Percentiles rank a stretch among this genome's conserved stretches.
phyloP scores from a whole-genome alignment of 2,888 invertebrate species.

The Cheilosia impressa region DNA sequence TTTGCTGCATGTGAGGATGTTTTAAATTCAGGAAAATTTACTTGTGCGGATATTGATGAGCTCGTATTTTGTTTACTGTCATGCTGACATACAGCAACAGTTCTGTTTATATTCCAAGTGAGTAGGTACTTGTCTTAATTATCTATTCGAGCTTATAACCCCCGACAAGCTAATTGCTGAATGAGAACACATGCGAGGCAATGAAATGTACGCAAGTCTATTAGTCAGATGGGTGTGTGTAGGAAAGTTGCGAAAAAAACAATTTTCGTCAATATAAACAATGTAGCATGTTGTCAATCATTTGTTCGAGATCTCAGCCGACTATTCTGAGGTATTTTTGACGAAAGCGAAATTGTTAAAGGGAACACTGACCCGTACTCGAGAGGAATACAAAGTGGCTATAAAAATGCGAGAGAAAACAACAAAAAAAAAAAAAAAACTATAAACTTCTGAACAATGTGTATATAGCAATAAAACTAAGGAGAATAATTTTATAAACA shows the following conservation, averaged over 20 bases:
- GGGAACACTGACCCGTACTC: constrained; percentile 39
- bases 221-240: not conserved
- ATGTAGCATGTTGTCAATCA: not conserved
- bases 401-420: constrained; percentile 1
- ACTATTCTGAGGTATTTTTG: not conserved
- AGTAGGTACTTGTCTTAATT: constrained; percentile 16
- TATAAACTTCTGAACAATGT: not conserved
- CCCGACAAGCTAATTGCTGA: constrained; percentile 2
- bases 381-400: constrained; percentile 25
- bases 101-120: not conserved
- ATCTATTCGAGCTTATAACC: not conserved
- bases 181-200: not conserved
- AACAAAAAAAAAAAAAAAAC: not conserved
- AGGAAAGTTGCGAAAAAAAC: too few relatives aligned
- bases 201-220: not conserved
- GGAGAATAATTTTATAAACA: not conserved
- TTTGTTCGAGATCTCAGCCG: not conserved
- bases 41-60: too few relatives aligned
- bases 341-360: not conserved
- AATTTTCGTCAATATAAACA: too few relatives aligned
- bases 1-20: too few relatives aligned
- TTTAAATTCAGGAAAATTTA: too few relatives aligned
- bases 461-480: too few relatives aligned
- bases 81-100: not conserved
- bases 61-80: too few relatives aligned